These are phyloP conservation scores for Tipula vernalis DNA, from an alignment of 2,888 invertebrate species.

Conservation along the genomic window DNA sequence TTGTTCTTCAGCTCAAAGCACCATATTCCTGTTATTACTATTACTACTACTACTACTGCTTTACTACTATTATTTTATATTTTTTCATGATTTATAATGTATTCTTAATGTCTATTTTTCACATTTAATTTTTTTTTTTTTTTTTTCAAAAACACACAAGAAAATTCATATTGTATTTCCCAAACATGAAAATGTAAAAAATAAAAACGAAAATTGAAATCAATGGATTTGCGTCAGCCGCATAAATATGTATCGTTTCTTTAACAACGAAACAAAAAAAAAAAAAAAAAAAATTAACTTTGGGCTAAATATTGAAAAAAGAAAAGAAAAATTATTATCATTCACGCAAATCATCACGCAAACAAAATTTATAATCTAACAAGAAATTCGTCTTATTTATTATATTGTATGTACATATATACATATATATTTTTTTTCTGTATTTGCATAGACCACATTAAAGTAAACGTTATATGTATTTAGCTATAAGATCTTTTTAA, in stretches of 20 bases:
- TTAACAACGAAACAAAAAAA: not conserved
- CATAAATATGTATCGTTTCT: not conserved
- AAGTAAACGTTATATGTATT: not conserved
- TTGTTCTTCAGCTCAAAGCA: not conserved
- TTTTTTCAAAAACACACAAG: not conserved
- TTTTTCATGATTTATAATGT: not conserved
- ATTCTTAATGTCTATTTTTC: not conserved
- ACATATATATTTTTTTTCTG: not conserved
- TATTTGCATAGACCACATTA: not conserved
- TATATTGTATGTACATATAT: too few relatives aligned
- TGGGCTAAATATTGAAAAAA: not conserved
- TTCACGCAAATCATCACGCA: not conserved
- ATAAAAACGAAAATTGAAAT: not conserved
- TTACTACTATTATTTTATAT: not conserved
- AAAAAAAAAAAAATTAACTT: not conserved
- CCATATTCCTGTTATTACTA: not conserved
- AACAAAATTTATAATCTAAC: not conserved
- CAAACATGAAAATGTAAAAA: not conserved
- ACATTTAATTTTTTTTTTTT: not conserved
- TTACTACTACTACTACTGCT: not conserved
- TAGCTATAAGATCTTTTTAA: not conserved
- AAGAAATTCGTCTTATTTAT: not conserved
- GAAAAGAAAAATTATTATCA: not conserved
- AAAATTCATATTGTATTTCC: not conserved
- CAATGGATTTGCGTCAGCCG: not conserved